A percentile compares a stretch with the other conserved stretches of the same genome.
phyloP scores from a whole-genome alignment of 2,888 invertebrate genomes.

The Andrena trimmerana region DNA sequence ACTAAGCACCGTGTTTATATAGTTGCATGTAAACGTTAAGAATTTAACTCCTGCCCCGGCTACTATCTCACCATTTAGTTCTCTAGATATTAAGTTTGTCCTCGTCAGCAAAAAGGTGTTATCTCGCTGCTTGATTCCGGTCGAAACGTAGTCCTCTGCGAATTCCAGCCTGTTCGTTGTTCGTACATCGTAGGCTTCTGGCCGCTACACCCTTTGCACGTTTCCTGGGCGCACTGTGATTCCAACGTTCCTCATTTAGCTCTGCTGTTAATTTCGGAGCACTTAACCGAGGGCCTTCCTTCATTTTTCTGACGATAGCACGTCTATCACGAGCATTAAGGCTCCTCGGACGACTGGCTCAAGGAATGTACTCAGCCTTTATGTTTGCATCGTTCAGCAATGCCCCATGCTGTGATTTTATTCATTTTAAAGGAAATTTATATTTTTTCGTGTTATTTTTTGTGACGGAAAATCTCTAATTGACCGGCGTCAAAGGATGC shows the following conservation, averaged over 20 bases:
- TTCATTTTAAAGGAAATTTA: no score
- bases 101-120: no score
- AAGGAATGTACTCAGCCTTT: neutral
- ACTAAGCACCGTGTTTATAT: no score
- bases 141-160: no score
- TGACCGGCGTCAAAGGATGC: no score
- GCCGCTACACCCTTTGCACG: neutral
- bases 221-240: neutral
- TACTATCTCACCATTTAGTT: no score
- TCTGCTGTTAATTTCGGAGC: neutral
- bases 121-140: no score
- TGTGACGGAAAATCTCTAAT: no score
- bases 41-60: no score
- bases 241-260: conserved; percentile 8
- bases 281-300: conserved; percentile 1
- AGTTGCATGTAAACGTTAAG: no score
- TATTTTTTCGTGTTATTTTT: no score
- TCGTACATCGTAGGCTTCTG: neutral
- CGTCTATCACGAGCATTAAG: neutral
- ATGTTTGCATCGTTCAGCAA: neutral
- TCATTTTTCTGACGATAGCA: neutral
- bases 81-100: no score
- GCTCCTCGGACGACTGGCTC: neutral
- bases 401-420: neutral
- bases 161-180: neutral